These are phyloP conservation scores for Cinara cedri DNA, from an alignment of 2,888 invertebrate genomes.

Conservation along the genomic window DNA sequence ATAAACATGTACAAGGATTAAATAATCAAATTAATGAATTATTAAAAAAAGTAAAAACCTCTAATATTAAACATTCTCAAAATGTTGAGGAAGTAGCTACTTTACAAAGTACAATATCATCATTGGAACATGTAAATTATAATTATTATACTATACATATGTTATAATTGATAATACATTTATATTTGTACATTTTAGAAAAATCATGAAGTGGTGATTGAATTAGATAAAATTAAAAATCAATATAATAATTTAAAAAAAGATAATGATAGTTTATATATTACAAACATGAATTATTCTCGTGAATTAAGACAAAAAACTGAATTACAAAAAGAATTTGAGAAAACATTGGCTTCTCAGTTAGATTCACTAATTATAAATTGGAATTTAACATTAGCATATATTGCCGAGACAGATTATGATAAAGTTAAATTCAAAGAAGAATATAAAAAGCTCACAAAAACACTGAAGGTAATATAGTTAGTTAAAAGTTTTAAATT, in stretches of 20 bases:
- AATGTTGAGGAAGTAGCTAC: not conserved
- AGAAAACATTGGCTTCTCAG: constrained; percentile 34
- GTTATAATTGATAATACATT: not conserved
- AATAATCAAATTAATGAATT: constrained; percentile 48
- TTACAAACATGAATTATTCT: constrained; percentile 50
- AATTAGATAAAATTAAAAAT: constrained; percentile 48
- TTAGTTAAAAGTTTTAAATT: not conserved
- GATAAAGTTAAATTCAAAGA: constrained; percentile 46
- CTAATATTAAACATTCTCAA: constrained; percentile 38
- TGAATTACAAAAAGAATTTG: constrained; percentile 50
- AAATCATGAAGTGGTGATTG: constrained; percentile 34
- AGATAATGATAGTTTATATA: constrained; percentile 47
- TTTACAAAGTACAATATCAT: constrained; percentile 13
- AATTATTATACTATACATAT: not conserved
- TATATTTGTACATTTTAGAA: constrained; percentile 22
- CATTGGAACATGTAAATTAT: constrained; percentile 35
- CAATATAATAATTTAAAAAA: constrained; percentile 46
- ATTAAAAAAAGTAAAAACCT: constrained; percentile 14
- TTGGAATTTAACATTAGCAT: constrained; percentile 39
- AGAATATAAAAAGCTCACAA: constrained; percentile 46
- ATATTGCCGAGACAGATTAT: constrained; percentile 40
- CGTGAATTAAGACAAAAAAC: constrained; percentile 53
- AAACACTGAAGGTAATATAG: constrained; percentile 42
- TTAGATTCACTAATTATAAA: constrained; percentile 44
- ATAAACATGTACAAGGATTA: constrained; percentile 42